Evolutionary conservation across 2,113 vertebrate genomes (phyloP), one percentile per base, ranked within the genome.

Genomic region (Corvus cornix): DNA sequence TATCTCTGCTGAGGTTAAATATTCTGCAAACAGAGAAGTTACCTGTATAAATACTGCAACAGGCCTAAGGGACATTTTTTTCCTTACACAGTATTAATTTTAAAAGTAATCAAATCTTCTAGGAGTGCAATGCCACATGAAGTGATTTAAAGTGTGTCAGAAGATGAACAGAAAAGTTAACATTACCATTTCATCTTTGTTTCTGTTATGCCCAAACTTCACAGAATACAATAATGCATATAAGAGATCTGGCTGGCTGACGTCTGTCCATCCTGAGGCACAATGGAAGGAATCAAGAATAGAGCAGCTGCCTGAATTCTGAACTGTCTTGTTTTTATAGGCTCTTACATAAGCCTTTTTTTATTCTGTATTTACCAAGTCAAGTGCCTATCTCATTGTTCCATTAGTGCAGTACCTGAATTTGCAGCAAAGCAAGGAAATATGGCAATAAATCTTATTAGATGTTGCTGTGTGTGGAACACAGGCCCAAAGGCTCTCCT

Each of bases 341-440:
- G 39, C 68, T 79, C 84, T 92, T 52, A 95, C 68, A 90, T 94
- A 91, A 95, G 46, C 16, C 14, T 96, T 91, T 87, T 88, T 68
- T 49, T 4, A 68, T 86, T 37, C 39, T 62, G 17, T 79, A 76
- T 84, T 97, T 94, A 69, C 51, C 59, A 94, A 67, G 72, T 90
- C 78, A 86, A 92, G 84, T 48, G 72, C 74, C 89, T 92, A n/a
- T 93, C 58, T 94, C 69, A 92, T 67, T 73, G 95, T 86, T 97
- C 93, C 76, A 84, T 79, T 66, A 89, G 66, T 21, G 51, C 53
- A 77, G 35, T 95, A 83, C 51, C 66, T 70, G 31, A 88, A 77
- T 33, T 90, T 21, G 84, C n/a, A 60, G 89, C 21, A 67, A 90
- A 86, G 20, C 89, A 94, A 90, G 68, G 64, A 90, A 90, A 96